Base-by-base conservation (phyloP, 2,888 invertebrate genomes). In the Chromoteleia sp. region DNA sequence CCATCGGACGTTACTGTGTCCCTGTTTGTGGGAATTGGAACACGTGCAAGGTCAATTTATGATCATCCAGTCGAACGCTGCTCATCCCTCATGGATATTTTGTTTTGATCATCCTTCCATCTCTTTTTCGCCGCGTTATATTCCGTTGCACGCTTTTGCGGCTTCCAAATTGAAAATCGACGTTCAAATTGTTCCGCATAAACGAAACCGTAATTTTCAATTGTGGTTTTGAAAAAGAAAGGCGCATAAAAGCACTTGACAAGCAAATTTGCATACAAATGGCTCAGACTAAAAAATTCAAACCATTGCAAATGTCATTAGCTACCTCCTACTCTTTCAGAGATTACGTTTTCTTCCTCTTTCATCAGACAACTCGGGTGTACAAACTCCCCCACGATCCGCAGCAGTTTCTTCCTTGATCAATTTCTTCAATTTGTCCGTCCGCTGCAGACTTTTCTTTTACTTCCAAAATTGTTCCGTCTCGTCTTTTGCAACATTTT, bases 1-100 rank as follows among this genome's bases (percentile, higher is more conserved):
- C 43, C 45, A 36, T 56, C 19, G 33, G 36, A 54, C 14, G 41
- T 68, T 43, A 54, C 17, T 0, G 43, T 45, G 43, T 43, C 63
- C 56, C 65, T 43, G 25, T 61, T 61, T 61, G 50, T 76, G 68
- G 43, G 61, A 76, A 76, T 50, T 61, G 76, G 76, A 68, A 59
- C 68, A 76, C 68, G 54, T 68, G 59, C 76, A 76, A 76, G 76
- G 76, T 68, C 76, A 68, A 76, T 76, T 76, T 59, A 61, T 63
- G 54, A 61, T 61, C 50, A 61, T 14, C 19, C 29, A 61, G 59
- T 52, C 39, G 48, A 63, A 63, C 48, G 59, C 39, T 36, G 59
- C 50, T 61, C 73, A 59, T 73, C 52, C 61, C 59, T 52, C 52
- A 19, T 52, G 52, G 61, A 12, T 50, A 48, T 71, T 59, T 59